Conservation (phyloP, 2,113 vertebrate species). For the Zingel zingel region DNA sequence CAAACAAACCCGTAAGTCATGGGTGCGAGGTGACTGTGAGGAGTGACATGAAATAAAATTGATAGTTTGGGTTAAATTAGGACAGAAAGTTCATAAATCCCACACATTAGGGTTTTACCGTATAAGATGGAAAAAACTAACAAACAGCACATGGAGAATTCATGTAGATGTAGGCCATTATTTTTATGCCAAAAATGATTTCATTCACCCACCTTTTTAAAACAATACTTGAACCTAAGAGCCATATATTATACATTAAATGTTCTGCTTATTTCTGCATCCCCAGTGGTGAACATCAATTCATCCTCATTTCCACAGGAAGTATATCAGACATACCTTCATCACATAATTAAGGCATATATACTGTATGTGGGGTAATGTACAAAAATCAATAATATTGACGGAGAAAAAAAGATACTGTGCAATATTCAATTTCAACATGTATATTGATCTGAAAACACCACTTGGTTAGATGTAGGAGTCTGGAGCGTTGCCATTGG, state of each 20-base stretch:
- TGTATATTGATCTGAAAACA: neutral
- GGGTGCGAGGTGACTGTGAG: neutral
- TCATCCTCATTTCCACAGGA: neutral
- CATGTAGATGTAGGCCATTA: neutral
- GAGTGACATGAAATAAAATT: neutral
- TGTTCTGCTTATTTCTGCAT: neutral
- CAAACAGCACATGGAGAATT: neutral
- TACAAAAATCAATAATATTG: neutral
- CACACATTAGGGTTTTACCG: neutral
- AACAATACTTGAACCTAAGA: neutral
- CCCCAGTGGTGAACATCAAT: neutral
- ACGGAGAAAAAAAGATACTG: neutral
- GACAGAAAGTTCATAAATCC: neutral
- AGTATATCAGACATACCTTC: neutral
- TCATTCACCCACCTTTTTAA: neutral
- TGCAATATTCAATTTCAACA: neutral
- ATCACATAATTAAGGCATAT: neutral
- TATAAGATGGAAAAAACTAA: neutral
- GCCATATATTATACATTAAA: neutral
- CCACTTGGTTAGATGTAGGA: neutral
- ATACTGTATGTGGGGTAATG: neutral
- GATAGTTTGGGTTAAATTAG: conserved; percentile 6
- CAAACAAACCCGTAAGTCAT: conserved; percentile 94
- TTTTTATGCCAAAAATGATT: neutral
- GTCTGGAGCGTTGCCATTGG: neutral